Evolutionary conservation across 2,888 invertebrate species (phyloP).

Genomic region (Agonopterix alstromeriana): DNA sequence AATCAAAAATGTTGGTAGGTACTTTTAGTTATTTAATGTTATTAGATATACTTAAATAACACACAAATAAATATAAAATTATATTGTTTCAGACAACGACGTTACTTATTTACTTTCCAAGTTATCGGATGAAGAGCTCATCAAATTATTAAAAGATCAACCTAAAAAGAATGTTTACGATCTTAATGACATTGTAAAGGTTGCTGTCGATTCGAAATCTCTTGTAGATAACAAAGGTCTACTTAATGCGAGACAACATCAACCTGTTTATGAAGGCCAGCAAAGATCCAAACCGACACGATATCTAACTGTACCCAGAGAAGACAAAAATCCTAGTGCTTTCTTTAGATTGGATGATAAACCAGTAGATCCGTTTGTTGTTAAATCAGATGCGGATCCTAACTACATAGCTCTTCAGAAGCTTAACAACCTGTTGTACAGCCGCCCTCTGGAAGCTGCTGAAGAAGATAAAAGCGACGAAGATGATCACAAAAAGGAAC

Average conservation of each 20-base stretch:
- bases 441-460: conserved; percentile 24
- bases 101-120: conserved; percentile 54
- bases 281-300: conserved; percentile 1
- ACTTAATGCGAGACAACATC: background rate
- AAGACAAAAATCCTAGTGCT: conserved; percentile 23
- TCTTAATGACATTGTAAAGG: conserved; percentile 42
- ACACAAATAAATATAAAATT: background rate
- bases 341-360: conserved; percentile 50
- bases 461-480: conserved; percentile 24
- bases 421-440: conserved; percentile 45
- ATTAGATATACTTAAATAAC: background rate
- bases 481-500: conserved; percentile 45
- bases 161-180: conserved; percentile 46
- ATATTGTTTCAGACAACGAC: conserved; percentile 40
- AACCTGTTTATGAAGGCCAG: too few relatives aligned
- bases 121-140: conserved; percentile 50
- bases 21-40: background rate
- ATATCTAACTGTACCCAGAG: conserved; percentile 17
- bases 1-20: conserved; percentile 37
- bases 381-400: conserved; percentile 26
- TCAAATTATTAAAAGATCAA: conserved; percentile 46
- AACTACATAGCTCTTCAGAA: conserved; percentile 48
- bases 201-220: conserved; percentile 25
- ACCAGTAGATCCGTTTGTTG: conserved; percentile 35
- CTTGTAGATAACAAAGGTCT: conserved; percentile 10